Conservation (phyloP, 2,888 invertebrate species). For the Platerodrilus igneus region DNA sequence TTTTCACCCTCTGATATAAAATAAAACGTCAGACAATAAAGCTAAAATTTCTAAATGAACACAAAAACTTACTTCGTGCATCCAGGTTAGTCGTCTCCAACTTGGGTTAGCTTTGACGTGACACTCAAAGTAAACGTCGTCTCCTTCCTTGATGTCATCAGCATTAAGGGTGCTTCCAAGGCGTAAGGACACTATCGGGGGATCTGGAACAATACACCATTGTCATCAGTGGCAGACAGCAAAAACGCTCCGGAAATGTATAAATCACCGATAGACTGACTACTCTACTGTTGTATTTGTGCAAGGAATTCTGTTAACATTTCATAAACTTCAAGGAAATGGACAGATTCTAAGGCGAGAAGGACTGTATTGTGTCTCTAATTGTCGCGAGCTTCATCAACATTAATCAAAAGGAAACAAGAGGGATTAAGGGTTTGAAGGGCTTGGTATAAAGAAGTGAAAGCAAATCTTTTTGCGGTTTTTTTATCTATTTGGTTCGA, state of each 20-base stretch:
- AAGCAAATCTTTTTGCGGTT: too few species aligned
- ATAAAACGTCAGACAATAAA: too few species aligned
- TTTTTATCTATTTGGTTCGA: too few species aligned
- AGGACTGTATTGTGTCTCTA: constrained; percentile 13
- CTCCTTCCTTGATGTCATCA: constrained; percentile 87
- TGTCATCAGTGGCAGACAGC: constrained; percentile 29
- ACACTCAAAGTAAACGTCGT: constrained; percentile 90
- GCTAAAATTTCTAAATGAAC: too few species aligned
- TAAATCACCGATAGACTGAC: constrained; percentile 43
- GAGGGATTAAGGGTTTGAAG: too few species aligned
- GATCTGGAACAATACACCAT: constrained; percentile 58
- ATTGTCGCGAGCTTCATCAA: too few species aligned
- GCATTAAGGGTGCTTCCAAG: constrained; percentile 81
- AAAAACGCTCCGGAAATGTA: constrained; percentile 36
- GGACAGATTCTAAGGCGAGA: constrained; percentile 27
- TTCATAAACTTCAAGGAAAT: constrained; percentile 22
- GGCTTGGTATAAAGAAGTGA: too few species aligned
- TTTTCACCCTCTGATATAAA: neutral
- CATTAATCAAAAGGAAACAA: too few species aligned
- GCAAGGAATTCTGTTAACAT: constrained; percentile 23
- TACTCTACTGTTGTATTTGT: constrained; percentile 28
- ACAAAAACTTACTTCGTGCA: constrained; percentile 72
- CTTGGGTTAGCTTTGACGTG: constrained; percentile 85
- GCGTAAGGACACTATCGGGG: constrained; percentile 75
- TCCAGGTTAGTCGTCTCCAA: constrained; percentile 79